Evolutionary conservation across 2,797 vertebrate species (phyloP).

Genomic region (Nannoperca obscura): DNA sequence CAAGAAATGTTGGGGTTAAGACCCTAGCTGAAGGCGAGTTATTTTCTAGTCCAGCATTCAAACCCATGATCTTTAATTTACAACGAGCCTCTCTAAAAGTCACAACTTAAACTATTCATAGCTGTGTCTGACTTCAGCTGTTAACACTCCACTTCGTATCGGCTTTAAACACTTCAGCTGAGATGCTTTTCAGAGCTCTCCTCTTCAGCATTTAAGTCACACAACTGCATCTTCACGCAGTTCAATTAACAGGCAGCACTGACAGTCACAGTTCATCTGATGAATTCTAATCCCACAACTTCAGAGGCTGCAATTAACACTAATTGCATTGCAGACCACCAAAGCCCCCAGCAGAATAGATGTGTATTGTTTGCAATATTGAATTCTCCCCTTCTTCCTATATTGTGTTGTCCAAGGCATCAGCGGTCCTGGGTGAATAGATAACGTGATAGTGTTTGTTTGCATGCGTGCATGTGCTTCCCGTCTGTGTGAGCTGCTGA

Average conservation of each 20-base stretch:
- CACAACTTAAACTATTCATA: not conserved
- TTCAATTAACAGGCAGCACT: conserved; percentile 65
- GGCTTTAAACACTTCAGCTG: conserved; percentile 30
- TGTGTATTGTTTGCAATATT: conserved; percentile 74
- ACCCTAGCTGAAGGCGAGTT: conserved; percentile 4
- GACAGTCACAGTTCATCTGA: conserved; percentile 68
- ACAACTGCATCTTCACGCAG: conserved; percentile 41
- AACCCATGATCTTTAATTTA: conserved; percentile 27
- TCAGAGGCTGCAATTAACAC: conserved; percentile 77
- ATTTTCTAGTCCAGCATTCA: conserved; percentile 26
- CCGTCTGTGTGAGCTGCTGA: conserved; percentile 50
- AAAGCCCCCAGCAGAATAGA: conserved; percentile 66
- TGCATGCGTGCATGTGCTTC: conserved; percentile 12
- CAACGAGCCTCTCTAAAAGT: conserved; percentile 30
- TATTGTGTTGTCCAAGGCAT: conserved; percentile 59
- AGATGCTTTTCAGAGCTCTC: conserved; percentile 21
- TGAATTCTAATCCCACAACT: conserved; percentile 74
- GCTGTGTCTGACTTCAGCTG: conserved; percentile 14
- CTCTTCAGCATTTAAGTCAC: conserved; percentile 62
- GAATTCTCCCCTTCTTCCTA: conserved; percentile 57
- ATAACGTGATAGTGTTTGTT: conserved; percentile 40
- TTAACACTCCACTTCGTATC: conserved; percentile 28
- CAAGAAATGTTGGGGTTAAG: conserved; percentile 3
- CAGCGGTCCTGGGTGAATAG: conserved; percentile 50
- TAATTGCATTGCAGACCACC: conserved; percentile 73